Evolutionary conservation across 2,113 vertebrate species (phyloP).

Genomic region (Panthera tigris): DNA sequence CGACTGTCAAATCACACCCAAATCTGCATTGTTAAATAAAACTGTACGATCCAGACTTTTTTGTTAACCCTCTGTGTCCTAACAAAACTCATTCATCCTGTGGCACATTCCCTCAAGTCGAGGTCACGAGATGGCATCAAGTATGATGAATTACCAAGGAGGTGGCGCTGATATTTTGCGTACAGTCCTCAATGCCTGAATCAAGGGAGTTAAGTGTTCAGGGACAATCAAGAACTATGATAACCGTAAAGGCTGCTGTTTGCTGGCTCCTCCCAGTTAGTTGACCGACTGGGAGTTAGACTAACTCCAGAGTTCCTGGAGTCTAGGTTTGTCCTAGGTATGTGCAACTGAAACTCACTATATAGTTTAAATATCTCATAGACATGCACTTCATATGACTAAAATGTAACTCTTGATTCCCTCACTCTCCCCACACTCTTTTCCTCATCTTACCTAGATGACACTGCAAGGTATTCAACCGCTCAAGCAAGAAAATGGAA

Average conservation of each 20-base stretch:
- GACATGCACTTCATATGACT: background rate
- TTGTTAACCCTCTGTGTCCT: background rate
- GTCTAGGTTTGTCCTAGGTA: background rate
- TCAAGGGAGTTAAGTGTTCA: background rate
- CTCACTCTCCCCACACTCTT: background rate
- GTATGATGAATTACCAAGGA: background rate
- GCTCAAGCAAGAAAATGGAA: slow-evolving; percentile 13
- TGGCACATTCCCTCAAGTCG: background rate
- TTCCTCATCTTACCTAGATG: background rate
- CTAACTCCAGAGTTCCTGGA: background rate
- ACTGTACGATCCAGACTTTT: background rate
- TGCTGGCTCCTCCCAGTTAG: background rate
- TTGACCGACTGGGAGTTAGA: background rate
- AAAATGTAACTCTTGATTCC: background rate
- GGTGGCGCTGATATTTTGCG: background rate
- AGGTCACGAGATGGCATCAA: background rate
- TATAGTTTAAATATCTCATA: background rate
- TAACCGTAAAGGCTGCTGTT: background rate
- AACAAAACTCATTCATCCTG: background rate
- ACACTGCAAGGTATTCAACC: background rate
- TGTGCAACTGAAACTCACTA: background rate
- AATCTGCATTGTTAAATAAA: slow-evolving; percentile 16
- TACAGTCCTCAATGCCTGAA: background rate
- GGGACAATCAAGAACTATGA: background rate
- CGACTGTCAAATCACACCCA: background rate